Conservation (phyloP, 2,888 invertebrate species). For the Amiota communis region DNA sequence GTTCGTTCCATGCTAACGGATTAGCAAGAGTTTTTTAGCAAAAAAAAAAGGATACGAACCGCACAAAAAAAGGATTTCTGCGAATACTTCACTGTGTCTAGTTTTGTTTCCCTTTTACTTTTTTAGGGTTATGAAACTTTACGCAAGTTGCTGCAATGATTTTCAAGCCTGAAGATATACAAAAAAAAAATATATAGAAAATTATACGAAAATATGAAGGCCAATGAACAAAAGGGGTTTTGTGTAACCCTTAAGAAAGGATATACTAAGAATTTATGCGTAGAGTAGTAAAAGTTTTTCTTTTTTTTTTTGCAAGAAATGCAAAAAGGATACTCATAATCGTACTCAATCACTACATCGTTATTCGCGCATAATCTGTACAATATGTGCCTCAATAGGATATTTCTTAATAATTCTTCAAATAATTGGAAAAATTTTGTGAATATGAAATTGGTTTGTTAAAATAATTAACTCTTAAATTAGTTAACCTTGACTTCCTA, state of each 20-base stretch:
- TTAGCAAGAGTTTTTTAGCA: constrained; percentile 50
- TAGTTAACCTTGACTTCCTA: constrained; percentile 27
- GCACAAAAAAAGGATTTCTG: constrained; percentile 37
- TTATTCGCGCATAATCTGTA: constrained; percentile 59
- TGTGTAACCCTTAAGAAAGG: constrained; percentile 47
- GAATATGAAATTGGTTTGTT: too few relatives aligned
- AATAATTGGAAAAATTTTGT: too few relatives aligned
- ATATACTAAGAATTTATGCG: constrained; percentile 53
- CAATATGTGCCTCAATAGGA: constrained; percentile 43
- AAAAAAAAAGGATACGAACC: constrained; percentile 34
- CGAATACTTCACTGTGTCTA: constrained; percentile 36
- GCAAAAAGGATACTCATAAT: constrained; percentile 45
- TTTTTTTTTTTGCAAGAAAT: neutral
- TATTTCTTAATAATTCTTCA: neutral
- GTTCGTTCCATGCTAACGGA: neutral
- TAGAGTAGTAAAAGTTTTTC: neutral
- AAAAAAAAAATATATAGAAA: too few relatives aligned
- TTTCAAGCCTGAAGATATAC: neutral
- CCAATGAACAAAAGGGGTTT: constrained; percentile 46
- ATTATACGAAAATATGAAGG: neutral
- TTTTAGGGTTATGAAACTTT: constrained; percentile 65
- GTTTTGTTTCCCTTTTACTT: constrained; percentile 26
- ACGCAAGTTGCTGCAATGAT: constrained; percentile 54
- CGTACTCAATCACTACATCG: constrained; percentile 59
- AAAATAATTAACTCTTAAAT: constrained; percentile 42